Base-by-base conservation (phyloP, 2,797 vertebrate genomes). In the Hoplostethus mediterraneus region DNA sequence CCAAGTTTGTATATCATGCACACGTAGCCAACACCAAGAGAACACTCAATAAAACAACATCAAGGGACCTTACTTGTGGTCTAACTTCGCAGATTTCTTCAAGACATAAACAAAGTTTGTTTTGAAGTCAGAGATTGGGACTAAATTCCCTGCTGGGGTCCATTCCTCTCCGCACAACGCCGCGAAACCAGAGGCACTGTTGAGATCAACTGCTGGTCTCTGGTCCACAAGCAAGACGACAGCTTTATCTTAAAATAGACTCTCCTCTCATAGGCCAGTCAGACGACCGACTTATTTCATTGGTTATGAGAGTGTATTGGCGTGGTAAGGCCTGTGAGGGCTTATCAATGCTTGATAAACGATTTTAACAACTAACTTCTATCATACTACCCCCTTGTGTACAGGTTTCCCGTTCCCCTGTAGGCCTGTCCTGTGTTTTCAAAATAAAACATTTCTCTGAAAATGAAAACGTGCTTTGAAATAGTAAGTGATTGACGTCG, bases 121-220 rank as follows among this genome's bases (percentile, higher is more conserved):
- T 14, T 54, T 28, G 40, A 48, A 9, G 72, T 85, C 62, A 76
- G 68, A 73, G 13, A 33, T 53, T 67, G 25, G 21, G 40, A 54
- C 2, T 67, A 21, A 21, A 28, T 30, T 72, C 71, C 71, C 87
- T 80, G 64, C 40, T 58, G 36, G n/a, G 21, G 45, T 79, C 51
- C 54, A 28, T 54, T 57, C 36, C n/a, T 28, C 17, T 66, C 49
- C n/a, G 33, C 49, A 11, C 40, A 17, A 65, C 40, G 36, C 60
- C 5, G 2, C 13, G 85, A 79, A 88, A 90, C 76, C 67, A 60
- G 77, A 91, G 44, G 84, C 48, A 52, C 67, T 5, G 42, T 25
- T 69, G 1, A 4, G 13, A 52, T 38, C 59, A 53, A 59, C 58
- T 49, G 63, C 51, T 16, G 4, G 71, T 54, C 73, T 74, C 58